Percentiles rank a stretch among this genome's conserved stretches.
phyloP scores from a whole-genome alignment of 2,797 vertebrate species.

The Nannoperca obscura region DNA sequence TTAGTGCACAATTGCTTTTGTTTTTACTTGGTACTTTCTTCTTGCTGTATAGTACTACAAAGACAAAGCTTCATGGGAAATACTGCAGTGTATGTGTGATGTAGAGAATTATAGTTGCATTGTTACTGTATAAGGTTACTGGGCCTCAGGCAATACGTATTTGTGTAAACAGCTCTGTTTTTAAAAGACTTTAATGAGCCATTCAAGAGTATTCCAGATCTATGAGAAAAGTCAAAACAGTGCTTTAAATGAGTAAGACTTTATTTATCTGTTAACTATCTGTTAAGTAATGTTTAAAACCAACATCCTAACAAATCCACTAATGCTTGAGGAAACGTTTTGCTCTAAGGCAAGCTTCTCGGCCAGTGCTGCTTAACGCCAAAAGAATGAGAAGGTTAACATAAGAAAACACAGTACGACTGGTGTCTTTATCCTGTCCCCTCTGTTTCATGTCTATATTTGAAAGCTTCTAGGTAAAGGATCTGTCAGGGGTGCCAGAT shows the following conservation, averaged over 20 bases:
- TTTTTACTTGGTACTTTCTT: not conserved
- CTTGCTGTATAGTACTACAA: not conserved
- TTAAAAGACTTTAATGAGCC: not conserved
- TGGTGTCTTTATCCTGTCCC: conserved; percentile 1
- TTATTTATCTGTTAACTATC: not conserved
- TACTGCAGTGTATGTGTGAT: no score
- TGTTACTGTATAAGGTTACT: not conserved
- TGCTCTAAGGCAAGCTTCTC: not conserved
- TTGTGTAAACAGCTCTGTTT: not conserved
- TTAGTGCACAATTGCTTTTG: not conserved
- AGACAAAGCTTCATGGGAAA: not conserved
- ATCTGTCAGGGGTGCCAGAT: conserved; percentile 75
- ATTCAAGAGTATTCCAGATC: not conserved
- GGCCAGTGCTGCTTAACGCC: no score
- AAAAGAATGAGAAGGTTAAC: not conserved
- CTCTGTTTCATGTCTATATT: conserved; percentile 43
- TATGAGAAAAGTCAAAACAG: not conserved
- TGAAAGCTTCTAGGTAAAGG: conserved; percentile 75
- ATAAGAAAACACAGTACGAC: not conserved
- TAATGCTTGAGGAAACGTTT: not conserved
- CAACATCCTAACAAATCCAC: not conserved
- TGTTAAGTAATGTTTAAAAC: not conserved
- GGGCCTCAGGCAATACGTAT: not conserved
- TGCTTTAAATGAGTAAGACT: not conserved
- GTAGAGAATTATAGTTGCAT: not conserved